Base-by-base conservation (phyloP, 2,888 invertebrate species). In the Gerris lacustris region DNA sequence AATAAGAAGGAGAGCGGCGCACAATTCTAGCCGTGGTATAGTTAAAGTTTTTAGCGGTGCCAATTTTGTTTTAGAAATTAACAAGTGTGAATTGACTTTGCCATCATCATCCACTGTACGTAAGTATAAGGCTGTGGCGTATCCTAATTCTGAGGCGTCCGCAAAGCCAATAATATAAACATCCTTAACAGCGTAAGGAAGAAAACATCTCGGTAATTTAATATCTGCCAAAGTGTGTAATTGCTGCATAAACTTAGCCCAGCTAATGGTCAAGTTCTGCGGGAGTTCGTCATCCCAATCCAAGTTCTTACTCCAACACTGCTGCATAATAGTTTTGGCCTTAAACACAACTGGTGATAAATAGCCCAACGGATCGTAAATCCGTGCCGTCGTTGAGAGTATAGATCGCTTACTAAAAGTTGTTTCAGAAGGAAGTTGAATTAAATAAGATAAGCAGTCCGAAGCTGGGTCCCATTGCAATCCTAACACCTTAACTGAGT, bases 401-500 rank as follows among this genome's bases (percentile, higher is more conserved):
- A 47, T 11, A 7, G 47, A 7, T 11, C 47, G 6, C 47, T 47
- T 47, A 47, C 7, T 47, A 7, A 47, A 7, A 47, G 47, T 6
- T 47, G 11, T 7, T 7, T 6, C 11, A 7, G 62, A 15, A 44
- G 63, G 7, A 4, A 17, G n/a, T 45, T 72, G 47, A 6, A 66
- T 17, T 6, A 63, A 55, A 55, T 71, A 71, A 47, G 44, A 63
- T 7, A 71, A 69, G 18, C 17, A 45, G 64, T 73, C 71, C 9
- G 44, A 18, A 0, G 7, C 62, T 9, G 73, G 62, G 62, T 73
- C 71, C 73, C 73, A 72, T 44, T 72, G 67, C 7, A 73, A 44
- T 5, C 73, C 73, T n/a, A 73, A 44, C 17, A 73, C 68, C 43
- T 73, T 73, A 43, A 72, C 55, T 6, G 71, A 7, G n/a, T 44